Base-by-base conservation (phyloP, 2,797 vertebrate genomes). In the Enoplosus armatus region DNA sequence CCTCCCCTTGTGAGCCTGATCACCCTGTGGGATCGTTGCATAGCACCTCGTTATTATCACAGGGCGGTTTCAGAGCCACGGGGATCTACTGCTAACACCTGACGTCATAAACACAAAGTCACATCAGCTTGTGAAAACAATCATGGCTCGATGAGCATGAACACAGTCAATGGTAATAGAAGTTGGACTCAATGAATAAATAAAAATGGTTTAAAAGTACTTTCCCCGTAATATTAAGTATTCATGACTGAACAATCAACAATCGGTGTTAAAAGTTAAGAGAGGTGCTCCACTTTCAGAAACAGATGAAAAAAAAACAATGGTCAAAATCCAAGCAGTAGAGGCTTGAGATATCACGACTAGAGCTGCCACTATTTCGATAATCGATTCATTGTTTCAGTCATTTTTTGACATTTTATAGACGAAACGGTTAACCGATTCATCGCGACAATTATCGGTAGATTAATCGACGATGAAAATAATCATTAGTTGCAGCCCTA, bases 21-120 rank as follows among this genome's bases (percentile, higher is more conserved):
- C 60, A 29, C 79, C 72, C 35, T 0, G 16, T 18, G 59, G 48
- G 60, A 75, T 33, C 31, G 75, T 80, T 75, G 72, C 65, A 7
- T 54, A 77, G 71, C 65, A 70, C 47, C 63, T 15, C 27, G 55
- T 58, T 59, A 53, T 67, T 48, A 41, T 43, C 60, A 45, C 24
- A 47, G 61, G 59, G 73, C 31, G 15, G 9, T 20, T 43, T 27
- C 37, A 59, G 9, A 70, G 16, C 50, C 61, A 20, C 2, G 1
- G 65, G 43, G 56, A 55, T 27, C 10, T 73, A 14, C 16, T 22
- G 16, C 18, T 10, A 45, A 50, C 50, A 48, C 33, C 5, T 26
- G 39, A 22, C 41, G 50, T 55, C 22, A 62, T 53, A n/a, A 75
- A 64, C 54, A 45, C 45, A 65, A 12, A 31, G 15, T 61, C 45